Conservation (phyloP, 92 coral and sea anemone genomes). For the Parazoanthus swiftii region DNA sequence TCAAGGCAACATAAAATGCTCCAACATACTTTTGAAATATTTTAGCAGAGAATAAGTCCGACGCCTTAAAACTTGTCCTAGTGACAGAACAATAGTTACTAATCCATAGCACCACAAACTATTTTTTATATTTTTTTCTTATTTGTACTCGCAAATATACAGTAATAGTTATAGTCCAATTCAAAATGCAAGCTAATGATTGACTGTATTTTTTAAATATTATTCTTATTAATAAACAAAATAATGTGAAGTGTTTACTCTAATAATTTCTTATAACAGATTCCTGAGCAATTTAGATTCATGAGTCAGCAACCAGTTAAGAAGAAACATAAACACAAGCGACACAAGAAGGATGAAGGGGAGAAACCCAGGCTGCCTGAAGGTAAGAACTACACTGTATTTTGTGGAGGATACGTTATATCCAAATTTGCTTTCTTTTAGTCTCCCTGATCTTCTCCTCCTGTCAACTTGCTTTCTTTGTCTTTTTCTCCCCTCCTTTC, state of each 20-base stretch:
- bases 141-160: no score
- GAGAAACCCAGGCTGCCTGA: constrained; percentile 39
- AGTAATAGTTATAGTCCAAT: no score
- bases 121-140: no score
- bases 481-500: no score
- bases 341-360: constrained; percentile 69
- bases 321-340: constrained; percentile 93
- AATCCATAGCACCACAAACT: no score
- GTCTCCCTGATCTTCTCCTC: neutral
- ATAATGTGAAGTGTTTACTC: neutral
- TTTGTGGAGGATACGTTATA: neutral
- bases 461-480: no score
- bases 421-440: neutral
- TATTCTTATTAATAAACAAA: neutral
- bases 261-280: constrained; percentile 52
- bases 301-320: constrained; percentile 94
- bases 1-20: no score
- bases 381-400: neutral
- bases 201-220: neutral
- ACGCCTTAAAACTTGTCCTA: no score
- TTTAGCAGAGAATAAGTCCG: no score
- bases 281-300: constrained; percentile 95
- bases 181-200: no score
- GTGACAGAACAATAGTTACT: no score
- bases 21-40: no score